Conservation (phyloP, 2,797 vertebrate species). For the Pampus argenteus region DNA sequence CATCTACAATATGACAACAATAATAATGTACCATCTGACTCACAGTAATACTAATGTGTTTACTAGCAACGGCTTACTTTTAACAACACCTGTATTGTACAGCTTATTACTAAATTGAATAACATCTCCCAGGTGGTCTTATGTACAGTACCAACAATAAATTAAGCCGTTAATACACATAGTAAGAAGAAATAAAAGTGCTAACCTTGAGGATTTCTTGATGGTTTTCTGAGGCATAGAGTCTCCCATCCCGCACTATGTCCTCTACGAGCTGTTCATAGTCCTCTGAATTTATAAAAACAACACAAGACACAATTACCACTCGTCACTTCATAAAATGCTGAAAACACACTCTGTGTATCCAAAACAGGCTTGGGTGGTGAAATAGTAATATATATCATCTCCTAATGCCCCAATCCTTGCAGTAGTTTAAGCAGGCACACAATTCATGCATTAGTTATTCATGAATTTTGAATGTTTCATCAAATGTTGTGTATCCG, state of each 20-base stretch:
- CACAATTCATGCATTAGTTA: no score
- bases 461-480: no score
- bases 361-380: background rate
- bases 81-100: background rate
- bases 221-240: slow-evolving; percentile 98
- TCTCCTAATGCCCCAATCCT: no score
- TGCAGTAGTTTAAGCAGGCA: no score
- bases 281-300: slow-evolving; percentile 87
- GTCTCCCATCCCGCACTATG: slow-evolving; percentile 95
- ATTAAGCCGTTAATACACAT: background rate
- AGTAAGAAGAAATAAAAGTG: background rate
- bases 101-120: slow-evolving; percentile 17
- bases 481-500: no score
- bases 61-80: slow-evolving; percentile 15
- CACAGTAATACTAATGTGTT: background rate
- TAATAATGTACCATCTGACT: slow-evolving; percentile 19
- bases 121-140: background rate
- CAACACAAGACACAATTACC: background rate
- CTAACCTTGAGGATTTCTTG: slow-evolving; percentile 98
- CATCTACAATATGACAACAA: background rate
- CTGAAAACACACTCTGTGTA: background rate
- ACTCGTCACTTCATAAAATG: background rate
- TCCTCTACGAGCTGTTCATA: slow-evolving; percentile 98
- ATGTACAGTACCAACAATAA: background rate
- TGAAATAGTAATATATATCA: slow-evolving; percentile 8